Evolutionary conservation across 1,140 invertebrate genomes (phyloP).

Genomic region (Drosophila navojoa): DNA sequence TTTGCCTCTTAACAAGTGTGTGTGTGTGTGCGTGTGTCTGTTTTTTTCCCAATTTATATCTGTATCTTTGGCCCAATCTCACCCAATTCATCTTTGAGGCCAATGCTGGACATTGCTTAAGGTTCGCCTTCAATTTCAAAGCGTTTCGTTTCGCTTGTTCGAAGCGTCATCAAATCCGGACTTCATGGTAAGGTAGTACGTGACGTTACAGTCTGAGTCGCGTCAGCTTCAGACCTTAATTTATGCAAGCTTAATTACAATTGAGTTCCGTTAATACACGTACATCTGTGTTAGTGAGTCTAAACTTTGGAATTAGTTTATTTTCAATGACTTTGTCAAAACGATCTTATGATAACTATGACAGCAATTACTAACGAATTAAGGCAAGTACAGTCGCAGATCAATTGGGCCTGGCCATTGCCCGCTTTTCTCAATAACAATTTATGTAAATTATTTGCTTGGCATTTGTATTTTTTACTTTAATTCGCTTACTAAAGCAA

Average conservation of each 20-base stretch:
- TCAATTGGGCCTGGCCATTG: constrained; percentile 24
- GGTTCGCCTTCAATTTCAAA: constrained; percentile 40
- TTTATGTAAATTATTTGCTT: constrained; percentile 4
- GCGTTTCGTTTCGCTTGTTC: constrained; percentile 14
- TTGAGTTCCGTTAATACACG: constrained; percentile 59
- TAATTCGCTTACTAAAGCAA: background rate
- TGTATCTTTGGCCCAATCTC: constrained; percentile 25
- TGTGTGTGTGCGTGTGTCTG: no score
- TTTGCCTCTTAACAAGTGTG: background rate
- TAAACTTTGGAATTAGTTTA: constrained; percentile 56
- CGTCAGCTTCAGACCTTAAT: constrained; percentile 63
- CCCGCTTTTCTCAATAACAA: constrained; percentile 15
- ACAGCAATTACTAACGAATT: constrained; percentile 43
- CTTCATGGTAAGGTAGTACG: constrained; percentile 75
- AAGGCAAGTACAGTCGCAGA: constrained; percentile 33
- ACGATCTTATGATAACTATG: constrained; percentile 35
- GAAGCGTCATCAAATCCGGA: constrained; percentile 37
- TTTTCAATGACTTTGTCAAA: constrained; percentile 56
- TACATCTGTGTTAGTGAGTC: constrained; percentile 20
- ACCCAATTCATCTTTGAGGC: constrained; percentile 51
- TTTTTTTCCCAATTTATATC: background rate
- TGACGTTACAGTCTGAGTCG: constrained; percentile 60
- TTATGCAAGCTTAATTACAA: constrained; percentile 76
- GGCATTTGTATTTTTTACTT: background rate
- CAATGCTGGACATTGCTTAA: constrained; percentile 38